A percentile compares a stretch with the other conserved stretches of the same genome.
Evolutionary conservation across 2,797 vertebrate species (phyloP).

Genomic region (Molossus alvarezi): DNA sequence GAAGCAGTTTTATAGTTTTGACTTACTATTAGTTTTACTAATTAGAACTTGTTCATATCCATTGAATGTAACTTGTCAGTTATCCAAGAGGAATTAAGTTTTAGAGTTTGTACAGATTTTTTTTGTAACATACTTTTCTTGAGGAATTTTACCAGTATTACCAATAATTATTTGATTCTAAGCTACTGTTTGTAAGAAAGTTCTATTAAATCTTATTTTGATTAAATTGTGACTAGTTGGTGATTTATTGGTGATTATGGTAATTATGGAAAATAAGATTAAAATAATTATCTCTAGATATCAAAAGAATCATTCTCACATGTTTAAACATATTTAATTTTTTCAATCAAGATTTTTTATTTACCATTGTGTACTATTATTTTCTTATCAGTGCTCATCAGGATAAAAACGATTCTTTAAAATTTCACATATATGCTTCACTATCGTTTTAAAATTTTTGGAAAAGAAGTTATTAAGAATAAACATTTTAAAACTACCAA

Average conservation of each 20-base stretch:
- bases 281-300: not conserved
- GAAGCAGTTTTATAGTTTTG: conserved; percentile 33
- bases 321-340: conserved; percentile 57
- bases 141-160: conserved; percentile 35
- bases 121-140: conserved; percentile 40
- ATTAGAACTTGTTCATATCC: not conserved
- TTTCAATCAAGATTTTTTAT: conserved; percentile 54
- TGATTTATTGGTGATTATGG: conserved; percentile 72
- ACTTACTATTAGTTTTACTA: conserved; percentile 48
- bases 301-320: conserved; percentile 48
- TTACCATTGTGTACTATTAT: not conserved
- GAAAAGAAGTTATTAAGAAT: conserved; percentile 36
- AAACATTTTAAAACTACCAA: conserved; percentile 37
- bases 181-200: conserved; percentile 39
- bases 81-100: conserved; percentile 41
- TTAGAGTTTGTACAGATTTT: not conserved
- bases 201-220: conserved; percentile 61
- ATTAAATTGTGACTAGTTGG: conserved; percentile 66
- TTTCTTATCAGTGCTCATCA: conserved; percentile 58
- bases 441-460: conserved; percentile 65
- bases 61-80: conserved; percentile 10
- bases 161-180: conserved; percentile 68
- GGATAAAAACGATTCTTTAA: conserved; percentile 50
- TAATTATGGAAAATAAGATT: conserved; percentile 59
- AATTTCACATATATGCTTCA: conserved; percentile 23